These are phyloP conservation scores for Micrasema minimum DNA, from an alignment of 1,140 invertebrate genomes.

Conservation along the genomic window DNA sequence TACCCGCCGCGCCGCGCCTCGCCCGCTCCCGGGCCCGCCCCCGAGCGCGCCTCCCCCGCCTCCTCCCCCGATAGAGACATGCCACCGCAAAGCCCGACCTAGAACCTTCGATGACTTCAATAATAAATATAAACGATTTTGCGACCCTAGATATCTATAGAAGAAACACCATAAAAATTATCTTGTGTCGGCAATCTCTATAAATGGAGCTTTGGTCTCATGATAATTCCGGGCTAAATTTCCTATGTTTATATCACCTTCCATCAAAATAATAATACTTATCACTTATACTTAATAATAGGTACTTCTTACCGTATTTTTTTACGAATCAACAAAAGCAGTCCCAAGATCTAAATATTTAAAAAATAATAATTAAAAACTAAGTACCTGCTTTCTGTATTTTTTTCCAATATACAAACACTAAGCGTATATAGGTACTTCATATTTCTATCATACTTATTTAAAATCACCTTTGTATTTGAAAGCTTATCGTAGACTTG, in stretches of 20 bases:
- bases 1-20: conserved; percentile 55
- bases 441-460: no score
- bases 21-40: conserved; percentile 14
- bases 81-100: conserved; percentile 69
- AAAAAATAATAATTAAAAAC: no score
- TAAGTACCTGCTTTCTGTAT: no score
- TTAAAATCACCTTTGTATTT: no score
- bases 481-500: no score
- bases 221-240: not conserved
- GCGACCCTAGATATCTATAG: not conserved
- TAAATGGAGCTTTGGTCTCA: no score
- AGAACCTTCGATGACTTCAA: conserved; percentile 52
- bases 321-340: no score
- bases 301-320: no score
- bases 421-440: no score
- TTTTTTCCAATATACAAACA: no score
- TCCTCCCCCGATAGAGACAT: conserved; percentile 68
- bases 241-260: not conserved
- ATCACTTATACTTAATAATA: not conserved
- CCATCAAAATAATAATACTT: not conserved
- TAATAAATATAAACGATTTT: not conserved
- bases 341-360: no score
- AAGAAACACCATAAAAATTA: not conserved
- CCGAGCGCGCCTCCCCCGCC: conserved; percentile 58
- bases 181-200: not conserved